These are phyloP conservation scores for Chrysolina haemoptera DNA, from an alignment of 2,888 invertebrate species.

Conservation along the genomic window DNA sequence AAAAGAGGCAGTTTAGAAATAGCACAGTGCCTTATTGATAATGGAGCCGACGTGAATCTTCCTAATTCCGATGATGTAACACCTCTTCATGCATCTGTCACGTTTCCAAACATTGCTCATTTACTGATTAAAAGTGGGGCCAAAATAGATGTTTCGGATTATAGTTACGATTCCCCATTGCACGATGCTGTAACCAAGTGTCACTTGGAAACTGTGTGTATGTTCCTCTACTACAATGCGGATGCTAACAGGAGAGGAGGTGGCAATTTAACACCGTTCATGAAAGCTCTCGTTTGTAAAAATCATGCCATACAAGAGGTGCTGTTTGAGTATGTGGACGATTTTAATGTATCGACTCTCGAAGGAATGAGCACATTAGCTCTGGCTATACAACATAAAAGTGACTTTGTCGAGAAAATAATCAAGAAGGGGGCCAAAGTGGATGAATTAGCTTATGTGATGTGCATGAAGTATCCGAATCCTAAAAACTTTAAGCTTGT, in stretches of 20 bases:
- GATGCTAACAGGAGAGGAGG: constrained; percentile 50
- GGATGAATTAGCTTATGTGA: constrained; percentile 34
- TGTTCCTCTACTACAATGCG: constrained; percentile 60
- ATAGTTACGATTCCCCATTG: constrained; percentile 55
- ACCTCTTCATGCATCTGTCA: constrained; percentile 57
- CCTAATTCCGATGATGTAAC: constrained; percentile 50
- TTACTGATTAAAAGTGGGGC: constrained; percentile 58
- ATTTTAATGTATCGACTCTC: constrained; percentile 50
- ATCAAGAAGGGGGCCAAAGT: constrained; percentile 56
- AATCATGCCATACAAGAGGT: constrained; percentile 48
- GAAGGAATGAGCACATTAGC: constrained; percentile 53
- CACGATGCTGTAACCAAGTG: constrained; percentile 53
- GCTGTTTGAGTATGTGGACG: constrained; percentile 55
- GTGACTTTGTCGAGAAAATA: constrained; percentile 52
- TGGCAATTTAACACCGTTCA: constrained; percentile 55
- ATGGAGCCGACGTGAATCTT: constrained; percentile 56
- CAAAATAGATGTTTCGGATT: constrained; percentile 54
- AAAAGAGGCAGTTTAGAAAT: constrained; percentile 44
- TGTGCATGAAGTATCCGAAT: constrained; percentile 48
- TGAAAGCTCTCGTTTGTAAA: constrained; percentile 52
- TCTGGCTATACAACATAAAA: constrained; percentile 52
- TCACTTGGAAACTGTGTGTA: constrained; percentile 55
- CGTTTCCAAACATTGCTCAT: constrained; percentile 48
- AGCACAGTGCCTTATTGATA: constrained; percentile 51
- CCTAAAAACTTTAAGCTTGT: constrained; percentile 50